phyloP scores from a whole-genome alignment of 1,140 invertebrate species.

The Chironomus striatipennis region DNA sequence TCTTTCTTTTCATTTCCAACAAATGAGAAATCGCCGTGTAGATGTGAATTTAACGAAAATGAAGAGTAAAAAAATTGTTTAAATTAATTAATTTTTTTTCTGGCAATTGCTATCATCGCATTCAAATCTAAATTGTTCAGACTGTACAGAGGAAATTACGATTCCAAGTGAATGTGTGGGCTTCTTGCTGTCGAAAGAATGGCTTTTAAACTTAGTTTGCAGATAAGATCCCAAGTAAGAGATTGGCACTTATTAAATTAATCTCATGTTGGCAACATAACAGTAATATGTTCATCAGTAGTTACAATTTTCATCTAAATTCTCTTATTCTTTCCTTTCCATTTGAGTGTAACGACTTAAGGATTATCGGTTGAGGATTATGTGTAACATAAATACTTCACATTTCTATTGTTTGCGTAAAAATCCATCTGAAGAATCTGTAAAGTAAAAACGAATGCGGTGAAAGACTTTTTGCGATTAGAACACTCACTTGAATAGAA shows the following conservation, averaged over 20 bases:
- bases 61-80: not conserved
- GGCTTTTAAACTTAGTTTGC: too few relatives aligned
- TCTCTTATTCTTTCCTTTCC: not conserved
- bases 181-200: too few relatives aligned
- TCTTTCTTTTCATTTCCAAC: not conserved
- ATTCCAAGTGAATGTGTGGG: too few relatives aligned
- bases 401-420: not conserved
- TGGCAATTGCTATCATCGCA: not conserved
- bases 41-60: not conserved
- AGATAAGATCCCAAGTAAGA: not conserved
- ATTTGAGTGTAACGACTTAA: conserved; percentile 10
- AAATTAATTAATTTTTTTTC: conserved; percentile 16
- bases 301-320: too few relatives aligned
- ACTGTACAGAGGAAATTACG: not conserved
- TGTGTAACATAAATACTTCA: not conserved
- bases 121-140: not conserved
- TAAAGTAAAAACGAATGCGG: not conserved
- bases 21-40: not conserved
- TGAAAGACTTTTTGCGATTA: conserved; percentile 18
- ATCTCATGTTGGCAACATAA: not conserved
- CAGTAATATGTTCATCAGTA: not conserved
- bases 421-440: not conserved
- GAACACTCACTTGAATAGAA: not conserved
- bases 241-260: conserved; percentile 22
- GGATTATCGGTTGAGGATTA: not conserved